These are phyloP conservation scores for Platysternon megacephalum DNA, from an alignment of 2,113 vertebrate species.

Conservation along the genomic window DNA sequence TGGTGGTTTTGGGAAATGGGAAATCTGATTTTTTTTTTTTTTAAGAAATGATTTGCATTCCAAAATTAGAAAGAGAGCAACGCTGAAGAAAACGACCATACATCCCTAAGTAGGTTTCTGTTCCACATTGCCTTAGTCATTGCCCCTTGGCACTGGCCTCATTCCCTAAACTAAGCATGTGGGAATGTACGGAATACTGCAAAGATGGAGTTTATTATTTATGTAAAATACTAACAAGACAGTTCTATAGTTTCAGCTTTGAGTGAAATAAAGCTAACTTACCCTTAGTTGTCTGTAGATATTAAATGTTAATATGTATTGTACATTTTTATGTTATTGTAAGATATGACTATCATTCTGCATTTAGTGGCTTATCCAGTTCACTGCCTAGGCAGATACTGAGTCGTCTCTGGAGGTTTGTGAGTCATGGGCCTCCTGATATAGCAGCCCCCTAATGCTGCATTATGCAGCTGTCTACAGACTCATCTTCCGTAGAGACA, in stretches of 20 bases:
- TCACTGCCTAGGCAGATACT: neutral
- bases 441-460: neutral
- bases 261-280: neutral
- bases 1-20: no score
- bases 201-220: rapidly evolving
- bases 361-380: neutral
- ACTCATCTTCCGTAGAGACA: rapidly evolving
- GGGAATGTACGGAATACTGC: neutral
- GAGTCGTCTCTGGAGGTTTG: neutral
- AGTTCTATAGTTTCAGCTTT: neutral
- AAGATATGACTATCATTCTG: neutral
- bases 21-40: neutral
- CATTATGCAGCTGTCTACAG: neutral
- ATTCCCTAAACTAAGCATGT: neutral
- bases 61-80: neutral
- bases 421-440: neutral
- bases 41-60: rapidly evolving
- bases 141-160: neutral
- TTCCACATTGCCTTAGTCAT: neutral
- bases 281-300: neutral
- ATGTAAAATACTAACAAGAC: rapidly evolving
- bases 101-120: neutral
- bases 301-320: rapidly evolving
- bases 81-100: neutral
- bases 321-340: neutral